Base-by-base conservation (phyloP, 1,140 invertebrate genomes). In the Formica selysi region DNA sequence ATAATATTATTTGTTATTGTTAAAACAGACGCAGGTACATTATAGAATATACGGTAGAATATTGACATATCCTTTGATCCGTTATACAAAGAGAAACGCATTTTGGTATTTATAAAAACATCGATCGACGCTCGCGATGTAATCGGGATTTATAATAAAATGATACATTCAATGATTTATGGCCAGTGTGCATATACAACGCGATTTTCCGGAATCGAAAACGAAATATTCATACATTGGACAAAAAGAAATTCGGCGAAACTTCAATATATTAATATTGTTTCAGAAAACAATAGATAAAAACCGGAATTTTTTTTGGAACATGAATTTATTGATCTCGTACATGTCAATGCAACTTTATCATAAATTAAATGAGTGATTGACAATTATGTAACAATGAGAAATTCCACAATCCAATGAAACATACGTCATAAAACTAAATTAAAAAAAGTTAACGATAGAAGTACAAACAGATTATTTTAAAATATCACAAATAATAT, bases 261-360 rank as follows among this genome's bases (percentile, higher is more conserved):
- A 70, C 22, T 70, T 70, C 5, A 80, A 80, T 70, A 80, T 80
- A 57, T 44, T 70, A 70, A 70, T 80, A 70, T 38, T 44, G 44
- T 57, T 70, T 26, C 51, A 22, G 10, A 41, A 48, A 80, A 79
- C 32, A 51, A 76, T 68, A 7, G 19, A 44, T 38, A 10, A 57
- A 80, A 67, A 2, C 22, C 10, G 38, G 13, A 70, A 70, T 57
- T 41, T 80, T 41, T 80, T 41, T 29, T 1, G 3, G 6, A 16
- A 38, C 2, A 16, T 4, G 5, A 76, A 76, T 64, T 7, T 22
- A 48, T 74, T 51, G 44, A 59, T 57, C 11, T 57, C 3, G 11
- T 36, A 73, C 51, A 22, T n/a, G 32, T 8, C n/a, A 57, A 22
- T 59, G 36, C n/a, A 41, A 26, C 29, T 67, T 54, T 38, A 6